phyloP scores from a whole-genome alignment of 2,113 vertebrate genomes.

The Lanius collurio region DNA sequence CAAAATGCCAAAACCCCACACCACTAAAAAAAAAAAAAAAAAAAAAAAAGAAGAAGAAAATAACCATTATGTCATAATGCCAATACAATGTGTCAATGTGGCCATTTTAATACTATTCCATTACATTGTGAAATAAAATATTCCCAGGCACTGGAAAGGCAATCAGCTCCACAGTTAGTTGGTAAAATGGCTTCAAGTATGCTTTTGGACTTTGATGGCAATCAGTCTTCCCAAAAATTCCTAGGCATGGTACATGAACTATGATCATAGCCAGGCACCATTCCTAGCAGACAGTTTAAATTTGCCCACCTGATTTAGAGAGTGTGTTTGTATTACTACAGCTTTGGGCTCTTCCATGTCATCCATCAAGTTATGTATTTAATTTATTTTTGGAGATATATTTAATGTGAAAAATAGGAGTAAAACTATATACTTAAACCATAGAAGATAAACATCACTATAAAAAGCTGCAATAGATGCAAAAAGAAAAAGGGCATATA shows the following conservation, averaged over 20 bases:
- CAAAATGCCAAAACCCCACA: background rate
- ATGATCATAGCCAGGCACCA: background rate
- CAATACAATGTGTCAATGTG: background rate
- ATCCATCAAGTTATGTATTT: background rate
- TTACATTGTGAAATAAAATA: background rate
- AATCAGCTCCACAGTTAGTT: background rate
- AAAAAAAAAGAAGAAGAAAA: background rate
- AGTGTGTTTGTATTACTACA: background rate
- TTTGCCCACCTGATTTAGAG: background rate
- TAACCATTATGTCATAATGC: fast-evolving
- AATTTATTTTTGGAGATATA: background rate
- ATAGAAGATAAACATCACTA: background rate
- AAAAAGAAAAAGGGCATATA: background rate
- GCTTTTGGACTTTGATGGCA: background rate
- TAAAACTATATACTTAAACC: background rate
- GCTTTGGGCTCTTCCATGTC: background rate
- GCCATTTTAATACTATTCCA: background rate
- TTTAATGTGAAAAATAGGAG: background rate
- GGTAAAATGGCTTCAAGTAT: background rate
- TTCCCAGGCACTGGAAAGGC: background rate
- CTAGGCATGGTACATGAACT: background rate
- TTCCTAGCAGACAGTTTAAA: background rate
- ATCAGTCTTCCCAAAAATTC: background rate
- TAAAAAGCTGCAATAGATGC: background rate
- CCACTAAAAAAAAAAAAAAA: background rate